Conservation (phyloP, 2,797 vertebrate species). For the Steatocranus sp. region DNA sequence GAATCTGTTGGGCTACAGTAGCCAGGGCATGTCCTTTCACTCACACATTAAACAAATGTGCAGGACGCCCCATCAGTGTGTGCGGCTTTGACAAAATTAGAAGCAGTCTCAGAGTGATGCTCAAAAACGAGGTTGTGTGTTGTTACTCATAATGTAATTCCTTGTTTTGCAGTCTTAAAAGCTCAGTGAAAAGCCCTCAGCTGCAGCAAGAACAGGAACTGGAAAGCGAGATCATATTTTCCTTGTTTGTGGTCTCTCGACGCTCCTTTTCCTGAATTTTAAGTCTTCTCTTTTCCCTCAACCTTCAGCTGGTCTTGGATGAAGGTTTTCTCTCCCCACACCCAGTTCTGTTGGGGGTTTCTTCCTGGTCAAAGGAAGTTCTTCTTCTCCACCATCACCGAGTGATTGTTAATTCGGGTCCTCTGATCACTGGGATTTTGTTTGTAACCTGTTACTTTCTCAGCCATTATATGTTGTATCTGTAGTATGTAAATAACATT, state of each 20-base stretch:
- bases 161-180: not conserved
- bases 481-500: not conserved
- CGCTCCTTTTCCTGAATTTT: not conserved
- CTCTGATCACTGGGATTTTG: not conserved
- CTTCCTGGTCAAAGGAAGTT: not conserved
- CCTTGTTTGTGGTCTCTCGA: rapidly evolving
- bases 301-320: not conserved
- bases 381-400: not conserved
- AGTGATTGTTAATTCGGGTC: rapidly evolving
- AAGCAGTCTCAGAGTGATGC: not conserved
- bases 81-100: rapidly evolving
- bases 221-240: not conserved
- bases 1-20: not conserved
- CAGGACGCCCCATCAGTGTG: rapidly evolving
- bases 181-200: not conserved
- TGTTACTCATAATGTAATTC: not conserved
- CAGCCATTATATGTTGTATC: not conserved
- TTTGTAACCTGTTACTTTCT: not conserved
- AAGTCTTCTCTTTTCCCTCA: not conserved
- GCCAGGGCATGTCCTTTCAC: not conserved
- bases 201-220: not conserved
- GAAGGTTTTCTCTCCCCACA: not conserved
- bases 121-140: not conserved
- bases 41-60: not conserved
- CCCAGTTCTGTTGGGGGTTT: not conserved